Base-by-base conservation (phyloP, 2,888 invertebrate species). In the Cephonodes hylas region DNA sequence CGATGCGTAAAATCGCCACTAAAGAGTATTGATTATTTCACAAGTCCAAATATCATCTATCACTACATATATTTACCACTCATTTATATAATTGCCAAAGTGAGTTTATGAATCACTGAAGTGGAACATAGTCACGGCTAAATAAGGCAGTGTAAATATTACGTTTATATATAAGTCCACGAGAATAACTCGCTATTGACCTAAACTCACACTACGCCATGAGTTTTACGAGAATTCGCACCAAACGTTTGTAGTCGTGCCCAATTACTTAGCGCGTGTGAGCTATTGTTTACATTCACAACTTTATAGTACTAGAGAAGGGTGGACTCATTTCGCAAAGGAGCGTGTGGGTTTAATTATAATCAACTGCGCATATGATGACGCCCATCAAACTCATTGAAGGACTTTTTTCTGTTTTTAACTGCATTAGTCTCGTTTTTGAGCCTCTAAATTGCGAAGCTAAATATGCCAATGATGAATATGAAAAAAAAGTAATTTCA, bases 211-310 rank as follows among this genome's bases (percentile, higher is more conserved):
- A 10, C 31, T 53, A 53, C 53, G 53, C 53, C 27, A 10, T 18
- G 18, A 18, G 53, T 53, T 53, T 53, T 53, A 53, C 53, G 18
- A 53, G 53, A 53, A 53, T 53, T 53, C 53, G 31, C 53, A 31
- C 31, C 18, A 18, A 27, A 27, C 31, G 53, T 53, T 53, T 53
- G 27, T 10, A 20, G 31, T 53, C 53, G 31, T 53, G 53, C 13
- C 22, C 31, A 53, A 53, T 53, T 53, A 53, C 6, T 53, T 53
- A 53, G 53, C 31, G 15, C 27, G 15, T 5, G 31, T 53, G 53
- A 18, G 18, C 31, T 18, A 53, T 53, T 38, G 18, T 53, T 53
- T 53, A 31, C 53, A 13, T 18, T 7, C 10, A 18, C 31, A 10
- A 18, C 10, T 44, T 20, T 18, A 53, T 31, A 7, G 48, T 15